phyloP scores from a whole-genome alignment of 2,797 vertebrate species.

The Limnodromus scolopaceus region DNA sequence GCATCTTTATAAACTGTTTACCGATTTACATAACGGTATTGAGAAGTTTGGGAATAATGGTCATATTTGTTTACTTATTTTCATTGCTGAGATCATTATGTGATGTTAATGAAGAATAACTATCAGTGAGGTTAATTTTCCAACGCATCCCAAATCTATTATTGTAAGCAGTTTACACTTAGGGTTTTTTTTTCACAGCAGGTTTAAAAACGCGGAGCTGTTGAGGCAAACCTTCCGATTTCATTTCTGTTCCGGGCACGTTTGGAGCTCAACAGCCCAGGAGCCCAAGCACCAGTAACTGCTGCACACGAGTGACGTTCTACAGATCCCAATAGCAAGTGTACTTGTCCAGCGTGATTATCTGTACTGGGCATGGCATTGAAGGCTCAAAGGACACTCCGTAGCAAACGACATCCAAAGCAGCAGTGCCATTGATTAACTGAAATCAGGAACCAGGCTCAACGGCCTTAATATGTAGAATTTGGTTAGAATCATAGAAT shows the following conservation, averaged over 20 bases:
- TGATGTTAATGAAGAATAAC: background rate
- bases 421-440: background rate
- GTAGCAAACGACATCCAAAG: background rate
- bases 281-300: background rate
- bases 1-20: background rate
- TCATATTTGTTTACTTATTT: background rate
- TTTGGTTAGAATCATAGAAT: too few relatives aligned
- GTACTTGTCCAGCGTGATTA: background rate
- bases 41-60: background rate
- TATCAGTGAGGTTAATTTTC: constrained; percentile 1
- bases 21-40: background rate
- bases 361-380: background rate
- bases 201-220: background rate
- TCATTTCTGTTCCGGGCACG: background rate
- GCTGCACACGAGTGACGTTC: background rate
- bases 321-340: background rate
- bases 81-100: background rate
- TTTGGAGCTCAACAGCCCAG: too few relatives aligned
- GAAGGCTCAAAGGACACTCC: background rate
- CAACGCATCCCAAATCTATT: background rate
- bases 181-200: background rate
- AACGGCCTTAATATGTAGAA: background rate
- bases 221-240: background rate
- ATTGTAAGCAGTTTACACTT: background rate
- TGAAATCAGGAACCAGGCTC: background rate